Percentiles rank a stretch among this genome's conserved stretches.
These are phyloP conservation scores for Triplophysa siluroides DNA, from an alignment of 2,113 vertebrate species.

Conservation along the genomic window DNA sequence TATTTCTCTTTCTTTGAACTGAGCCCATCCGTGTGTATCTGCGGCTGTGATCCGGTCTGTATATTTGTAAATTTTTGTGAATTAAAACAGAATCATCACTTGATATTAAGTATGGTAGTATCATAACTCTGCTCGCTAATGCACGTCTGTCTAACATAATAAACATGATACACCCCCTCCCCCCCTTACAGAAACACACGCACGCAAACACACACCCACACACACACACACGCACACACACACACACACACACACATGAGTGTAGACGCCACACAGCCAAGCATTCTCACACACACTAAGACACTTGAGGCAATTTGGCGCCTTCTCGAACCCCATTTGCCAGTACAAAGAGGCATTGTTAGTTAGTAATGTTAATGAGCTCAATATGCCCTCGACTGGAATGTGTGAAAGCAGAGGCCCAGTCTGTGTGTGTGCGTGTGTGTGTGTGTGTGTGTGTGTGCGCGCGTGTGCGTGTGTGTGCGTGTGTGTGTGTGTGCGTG, in stretches of 20 bases:
- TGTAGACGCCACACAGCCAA: slow-evolving; percentile 13
- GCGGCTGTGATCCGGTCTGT: neutral
- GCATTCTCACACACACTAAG: slow-evolving; percentile 47
- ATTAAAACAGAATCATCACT: slow-evolving; percentile 23
- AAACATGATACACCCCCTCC: slow-evolving; percentile 26
- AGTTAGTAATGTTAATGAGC: slow-evolving; percentile 77
- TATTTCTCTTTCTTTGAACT: neutral
- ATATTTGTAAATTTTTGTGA: neutral
- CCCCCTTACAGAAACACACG: slow-evolving; percentile 24
- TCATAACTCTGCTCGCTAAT: slow-evolving; percentile 62
- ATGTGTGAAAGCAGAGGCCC: slow-evolving; percentile 73
- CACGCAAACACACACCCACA: neutral
- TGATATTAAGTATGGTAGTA: slow-evolving; percentile 51
- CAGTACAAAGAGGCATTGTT: slow-evolving; percentile 77
- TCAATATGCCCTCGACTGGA: slow-evolving; percentile 76
- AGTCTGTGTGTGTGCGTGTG: slow-evolving; percentile 44
- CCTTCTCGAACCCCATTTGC: slow-evolving; percentile 63
- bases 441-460: slow-evolving; percentile 37
- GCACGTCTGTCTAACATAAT: slow-evolving; percentile 63
- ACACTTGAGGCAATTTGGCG: slow-evolving; percentile 71
- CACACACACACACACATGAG: neutral
- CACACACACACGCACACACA: slow-evolving; percentile 36
- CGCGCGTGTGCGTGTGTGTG: slow-evolving; percentile 22
- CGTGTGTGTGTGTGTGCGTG: slow-evolving; percentile 12
- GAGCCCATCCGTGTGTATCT: neutral